phyloP scores from a whole-genome alignment of 2,888 invertebrate species.

The Mythimna vitellina region DNA sequence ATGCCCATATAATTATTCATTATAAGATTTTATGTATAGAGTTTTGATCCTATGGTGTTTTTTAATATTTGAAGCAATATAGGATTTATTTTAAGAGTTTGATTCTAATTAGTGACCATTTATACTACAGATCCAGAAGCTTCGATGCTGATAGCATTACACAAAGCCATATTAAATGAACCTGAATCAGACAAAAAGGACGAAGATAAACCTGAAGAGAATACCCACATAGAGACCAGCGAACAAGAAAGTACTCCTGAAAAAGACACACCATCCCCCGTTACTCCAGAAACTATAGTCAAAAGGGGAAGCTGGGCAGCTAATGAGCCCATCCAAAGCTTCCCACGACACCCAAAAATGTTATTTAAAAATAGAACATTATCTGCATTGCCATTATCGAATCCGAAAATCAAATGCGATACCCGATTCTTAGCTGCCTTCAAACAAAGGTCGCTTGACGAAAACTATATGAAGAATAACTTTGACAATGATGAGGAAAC shows the following conservation, averaged over 20 bases:
- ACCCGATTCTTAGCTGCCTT: constrained; percentile 83
- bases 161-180: constrained; percentile 76
- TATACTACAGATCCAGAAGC: constrained; percentile 83
- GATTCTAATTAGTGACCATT: not conserved
- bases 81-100: not conserved
- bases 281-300: constrained; percentile 75
- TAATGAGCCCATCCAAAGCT: constrained; percentile 75
- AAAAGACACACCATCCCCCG: constrained; percentile 78
- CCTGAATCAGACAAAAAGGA: constrained; percentile 62
- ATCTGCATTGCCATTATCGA: constrained; percentile 84
- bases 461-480: constrained; percentile 84
- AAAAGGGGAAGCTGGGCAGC: constrained; percentile 82
- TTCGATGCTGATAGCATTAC: constrained; percentile 78
- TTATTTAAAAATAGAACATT: constrained; percentile 86
- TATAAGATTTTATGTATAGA: too few species aligned
- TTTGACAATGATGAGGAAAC: constrained; percentile 90
- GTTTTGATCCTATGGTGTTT: too few species aligned
- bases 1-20: too few species aligned
- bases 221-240: constrained; percentile 69
- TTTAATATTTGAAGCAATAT: too few species aligned
- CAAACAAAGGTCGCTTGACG: constrained; percentile 83
- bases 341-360: constrained; percentile 84
- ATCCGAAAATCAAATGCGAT: constrained; percentile 80
- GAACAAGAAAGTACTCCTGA: constrained; percentile 83
- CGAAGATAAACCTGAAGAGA: constrained; percentile 76